Evolutionary conservation across 2,797 vertebrate genomes (phyloP).

Genomic region (Lophius americanus): DNA sequence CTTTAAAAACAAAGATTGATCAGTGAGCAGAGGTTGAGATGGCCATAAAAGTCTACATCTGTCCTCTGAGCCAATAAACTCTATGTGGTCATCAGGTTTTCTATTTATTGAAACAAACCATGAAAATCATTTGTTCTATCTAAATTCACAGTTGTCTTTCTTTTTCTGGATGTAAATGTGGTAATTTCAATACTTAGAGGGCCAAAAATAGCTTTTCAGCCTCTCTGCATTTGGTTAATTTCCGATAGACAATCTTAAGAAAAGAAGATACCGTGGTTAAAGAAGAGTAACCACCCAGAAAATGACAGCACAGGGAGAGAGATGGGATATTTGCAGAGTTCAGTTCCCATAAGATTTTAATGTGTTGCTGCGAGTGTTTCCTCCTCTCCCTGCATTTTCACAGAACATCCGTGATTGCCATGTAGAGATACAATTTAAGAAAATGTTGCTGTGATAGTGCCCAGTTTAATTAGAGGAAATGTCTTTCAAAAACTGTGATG

Average conservation of each 20-base stretch:
- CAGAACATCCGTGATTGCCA: slow-evolving; percentile 31
- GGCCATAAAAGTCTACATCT: slow-evolving; percentile 40
- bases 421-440: slow-evolving; percentile 38
- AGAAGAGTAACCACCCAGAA: slow-evolving; percentile 25
- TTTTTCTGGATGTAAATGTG: slow-evolving; percentile 13
- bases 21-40: slow-evolving; percentile 54
- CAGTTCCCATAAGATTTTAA: slow-evolving; percentile 24
- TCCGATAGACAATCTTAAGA: neutral
- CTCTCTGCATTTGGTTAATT: slow-evolving; percentile 2
- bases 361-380: slow-evolving; percentile 28
- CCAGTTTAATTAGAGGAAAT: slow-evolving; percentile 44
- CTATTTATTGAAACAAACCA: slow-evolving; percentile 14
- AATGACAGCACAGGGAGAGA: slow-evolving; percentile 17
- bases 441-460: slow-evolving; percentile 21
- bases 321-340: slow-evolving; percentile 43
- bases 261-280: slow-evolving; percentile 18
- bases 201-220: slow-evolving; percentile 5
- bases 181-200: neutral
- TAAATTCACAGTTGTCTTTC: neutral
- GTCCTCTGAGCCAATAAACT: slow-evolving; percentile 60
- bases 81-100: slow-evolving; percentile 17
- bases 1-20: slow-evolving; percentile 70
- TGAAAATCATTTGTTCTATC: slow-evolving; percentile 1
- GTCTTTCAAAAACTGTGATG: slow-evolving; percentile 46
- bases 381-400: slow-evolving; percentile 28